A percentile compares a stretch with the other conserved stretches of the same genome.
Evolutionary conservation across 2,113 vertebrate species (phyloP).

Genomic region (Oryzias javanicus): DNA sequence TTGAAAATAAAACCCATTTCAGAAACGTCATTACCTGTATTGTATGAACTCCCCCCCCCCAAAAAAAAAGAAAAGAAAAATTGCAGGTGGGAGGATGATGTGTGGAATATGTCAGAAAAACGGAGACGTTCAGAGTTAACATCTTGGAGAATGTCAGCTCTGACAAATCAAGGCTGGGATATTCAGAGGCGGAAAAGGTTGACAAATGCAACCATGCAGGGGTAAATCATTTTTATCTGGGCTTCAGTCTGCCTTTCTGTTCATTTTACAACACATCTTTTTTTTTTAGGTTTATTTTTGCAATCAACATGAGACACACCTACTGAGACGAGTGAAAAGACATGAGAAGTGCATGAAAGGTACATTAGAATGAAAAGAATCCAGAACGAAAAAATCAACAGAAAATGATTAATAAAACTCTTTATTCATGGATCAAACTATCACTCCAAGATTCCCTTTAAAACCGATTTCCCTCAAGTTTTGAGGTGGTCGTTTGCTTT

Average conservation of each 20-base stretch:
- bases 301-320: background rate
- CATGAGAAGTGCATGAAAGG: background rate
- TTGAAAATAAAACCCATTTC: slow-evolving; percentile 3
- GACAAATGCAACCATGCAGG: slow-evolving; percentile 6
- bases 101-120: slow-evolving; percentile 7
- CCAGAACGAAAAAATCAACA: background rate
- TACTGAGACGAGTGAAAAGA: background rate
- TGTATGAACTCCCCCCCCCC: background rate
- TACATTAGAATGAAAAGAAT: background rate
- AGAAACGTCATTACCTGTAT: background rate
- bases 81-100: background rate
- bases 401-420: too few relatives aligned
- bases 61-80: background rate
- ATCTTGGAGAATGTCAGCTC: background rate
- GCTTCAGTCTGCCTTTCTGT: background rate
- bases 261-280: background rate
- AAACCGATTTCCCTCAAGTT: too few relatives aligned
- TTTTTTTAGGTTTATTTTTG: background rate
- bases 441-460: too few relatives aligned
- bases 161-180: slow-evolving; percentile 11
- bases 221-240: background rate
- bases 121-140: slow-evolving; percentile 8
- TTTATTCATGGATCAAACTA: too few relatives aligned
- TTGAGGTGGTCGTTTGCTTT: too few relatives aligned
- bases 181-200: slow-evolving; percentile 9